Percentiles rank a stretch among this genome's conserved stretches.
Conservation (phyloP, 2,888 invertebrate genomes). For the Cephus spinipes region DNA sequence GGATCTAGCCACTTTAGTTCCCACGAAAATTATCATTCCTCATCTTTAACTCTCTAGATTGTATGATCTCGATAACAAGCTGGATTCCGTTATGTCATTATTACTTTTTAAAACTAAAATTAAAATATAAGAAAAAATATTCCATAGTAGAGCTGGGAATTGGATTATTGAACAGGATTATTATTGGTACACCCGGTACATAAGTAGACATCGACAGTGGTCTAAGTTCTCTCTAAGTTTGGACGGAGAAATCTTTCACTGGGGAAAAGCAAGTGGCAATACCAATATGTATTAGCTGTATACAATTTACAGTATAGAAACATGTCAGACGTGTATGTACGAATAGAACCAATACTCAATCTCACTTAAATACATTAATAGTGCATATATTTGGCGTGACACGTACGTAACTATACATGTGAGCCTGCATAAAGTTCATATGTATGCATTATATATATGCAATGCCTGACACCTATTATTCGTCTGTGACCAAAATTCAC, state of each 20-base stretch:
- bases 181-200: constrained; percentile 21
- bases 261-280: constrained; percentile 25
- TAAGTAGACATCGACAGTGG: constrained; percentile 15
- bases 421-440: not conserved
- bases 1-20: not conserved
- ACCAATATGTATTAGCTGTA: not conserved
- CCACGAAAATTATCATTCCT: not conserved
- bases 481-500: not conserved
- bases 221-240: constrained; percentile 25
- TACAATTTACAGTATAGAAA: not conserved
- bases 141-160: not conserved
- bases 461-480: not conserved
- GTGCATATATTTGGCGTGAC: not conserved
- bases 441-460: not conserved
- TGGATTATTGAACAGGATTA: not conserved
- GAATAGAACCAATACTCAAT: not conserved
- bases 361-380: not conserved
- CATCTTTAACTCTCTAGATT: not conserved
- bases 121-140: not conserved
- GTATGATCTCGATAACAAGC: not conserved
- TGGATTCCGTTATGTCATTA: not conserved
- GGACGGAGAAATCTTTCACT: constrained; percentile 37
- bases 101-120: not conserved
- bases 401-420: not conserved
- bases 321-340: not conserved